Percentiles rank a stretch among this genome's conserved stretches.
Conservation (phyloP, 1,140 invertebrate species). For the Aporrectodea caliginosa region DNA sequence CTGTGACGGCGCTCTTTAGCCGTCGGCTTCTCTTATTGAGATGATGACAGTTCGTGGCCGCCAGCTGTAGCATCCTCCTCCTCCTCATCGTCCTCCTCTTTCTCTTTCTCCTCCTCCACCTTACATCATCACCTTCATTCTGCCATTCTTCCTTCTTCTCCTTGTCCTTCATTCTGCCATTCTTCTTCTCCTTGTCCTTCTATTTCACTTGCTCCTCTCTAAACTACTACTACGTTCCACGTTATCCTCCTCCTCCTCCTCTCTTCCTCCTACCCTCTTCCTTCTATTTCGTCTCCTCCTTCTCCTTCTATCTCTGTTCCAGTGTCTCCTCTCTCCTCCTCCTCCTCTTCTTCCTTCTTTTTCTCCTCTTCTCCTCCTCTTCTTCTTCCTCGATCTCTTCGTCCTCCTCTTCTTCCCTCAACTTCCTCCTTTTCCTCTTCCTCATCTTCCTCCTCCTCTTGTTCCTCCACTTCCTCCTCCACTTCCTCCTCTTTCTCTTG, state of each 20-base stretch:
- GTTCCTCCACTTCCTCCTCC: background rate
- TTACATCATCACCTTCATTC: background rate
- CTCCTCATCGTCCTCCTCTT: too few relatives aligned
- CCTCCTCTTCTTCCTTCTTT: background rate
- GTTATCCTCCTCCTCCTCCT: background rate
- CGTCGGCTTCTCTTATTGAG: too few relatives aligned
- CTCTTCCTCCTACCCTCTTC: background rate
- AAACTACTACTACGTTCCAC: too few relatives aligned
- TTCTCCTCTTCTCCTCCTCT: background rate
- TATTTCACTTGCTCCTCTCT: background rate
- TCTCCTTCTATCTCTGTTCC: background rate
- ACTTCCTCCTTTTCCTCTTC: background rate
- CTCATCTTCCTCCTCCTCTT: background rate
- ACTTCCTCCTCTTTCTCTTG: background rate
- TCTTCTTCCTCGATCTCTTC: background rate
- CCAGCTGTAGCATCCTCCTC: too few relatives aligned
- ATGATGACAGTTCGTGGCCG: too few relatives aligned
- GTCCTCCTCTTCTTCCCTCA: background rate
- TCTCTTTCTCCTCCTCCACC: too few relatives aligned
- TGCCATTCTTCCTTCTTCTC: background rate
- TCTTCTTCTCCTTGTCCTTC: background rate
- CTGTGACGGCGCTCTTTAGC: too few relatives aligned
- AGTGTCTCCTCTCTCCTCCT: background rate
- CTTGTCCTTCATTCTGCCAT: background rate
- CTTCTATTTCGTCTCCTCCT: background rate